phyloP scores from a whole-genome alignment of 1,140 invertebrate species.

The Eurosta solidaginis region DNA sequence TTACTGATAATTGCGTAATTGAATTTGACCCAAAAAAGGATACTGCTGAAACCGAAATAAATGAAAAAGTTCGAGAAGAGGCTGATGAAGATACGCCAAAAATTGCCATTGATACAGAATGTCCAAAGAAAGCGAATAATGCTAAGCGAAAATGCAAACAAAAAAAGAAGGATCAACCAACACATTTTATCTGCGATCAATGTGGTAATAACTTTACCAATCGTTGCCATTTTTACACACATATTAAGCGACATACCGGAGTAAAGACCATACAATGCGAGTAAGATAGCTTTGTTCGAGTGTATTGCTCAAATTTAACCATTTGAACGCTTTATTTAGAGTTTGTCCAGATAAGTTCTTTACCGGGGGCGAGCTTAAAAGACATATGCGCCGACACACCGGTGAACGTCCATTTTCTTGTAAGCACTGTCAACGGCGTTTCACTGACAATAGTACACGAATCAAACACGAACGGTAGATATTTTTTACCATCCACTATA shows the following conservation, averaged over 20 bases:
- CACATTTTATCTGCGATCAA: conserved; percentile 33
- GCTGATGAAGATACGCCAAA: neutral
- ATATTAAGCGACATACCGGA: conserved; percentile 34
- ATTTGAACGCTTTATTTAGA: conserved; percentile 38
- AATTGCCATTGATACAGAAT: neutral
- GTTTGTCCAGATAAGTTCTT: conserved; percentile 50
- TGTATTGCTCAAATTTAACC: neutral
- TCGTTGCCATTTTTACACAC: conserved; percentile 30
- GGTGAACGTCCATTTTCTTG: conserved; percentile 35
- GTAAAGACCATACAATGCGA: conserved; percentile 33
- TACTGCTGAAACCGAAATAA: neutral
- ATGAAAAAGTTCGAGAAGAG: neutral
- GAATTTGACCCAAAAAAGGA: too few species aligned
- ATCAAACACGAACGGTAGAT: conserved; percentile 33
- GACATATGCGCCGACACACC: conserved; percentile 36
- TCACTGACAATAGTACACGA: conserved; percentile 34
- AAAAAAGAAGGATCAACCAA: neutral
- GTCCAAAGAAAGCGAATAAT: neutral
- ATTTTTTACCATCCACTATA: neutral
- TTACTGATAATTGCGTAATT: too few species aligned
- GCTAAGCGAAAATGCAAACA: neutral
- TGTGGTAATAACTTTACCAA: conserved; percentile 35
- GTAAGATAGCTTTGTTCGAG: neutral
- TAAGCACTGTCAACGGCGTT: conserved; percentile 29
- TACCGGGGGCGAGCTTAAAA: conserved; percentile 50